phyloP scores from a whole-genome alignment of 53 echinoderm and acorn worm species.

The Hippasteria phrygiana region DNA sequence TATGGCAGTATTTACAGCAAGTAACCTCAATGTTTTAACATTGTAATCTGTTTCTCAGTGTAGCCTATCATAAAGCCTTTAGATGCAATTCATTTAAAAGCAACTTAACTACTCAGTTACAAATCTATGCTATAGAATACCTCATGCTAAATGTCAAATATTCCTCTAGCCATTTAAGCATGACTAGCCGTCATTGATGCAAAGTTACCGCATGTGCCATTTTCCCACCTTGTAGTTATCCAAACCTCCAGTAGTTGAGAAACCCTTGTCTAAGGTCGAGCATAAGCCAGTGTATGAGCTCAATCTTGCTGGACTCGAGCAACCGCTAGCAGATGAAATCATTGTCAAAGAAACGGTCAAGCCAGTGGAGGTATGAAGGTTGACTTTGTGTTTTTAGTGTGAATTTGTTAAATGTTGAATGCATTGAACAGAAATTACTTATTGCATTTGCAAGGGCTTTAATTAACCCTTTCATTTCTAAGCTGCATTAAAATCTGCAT shows the following conservation, averaged over 20 bases:
- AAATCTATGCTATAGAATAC: not conserved
- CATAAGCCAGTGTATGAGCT: conserved; percentile 41
- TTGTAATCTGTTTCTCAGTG: too few species aligned
- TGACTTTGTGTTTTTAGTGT: too few species aligned
- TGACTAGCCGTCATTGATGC: not conserved
- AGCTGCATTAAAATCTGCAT: too few species aligned
- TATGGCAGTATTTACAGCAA: too few species aligned
- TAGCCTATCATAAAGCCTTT: too few species aligned
- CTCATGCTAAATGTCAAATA: not conserved
- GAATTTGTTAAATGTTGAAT: too few species aligned
- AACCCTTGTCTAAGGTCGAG: conserved; percentile 39
- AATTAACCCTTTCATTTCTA: too few species aligned
- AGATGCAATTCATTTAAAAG: too few species aligned
- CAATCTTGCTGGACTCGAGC: conserved; percentile 9
- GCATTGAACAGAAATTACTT: too few species aligned
- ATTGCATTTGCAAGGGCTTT: too few species aligned
- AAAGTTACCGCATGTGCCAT: conserved; percentile 29
- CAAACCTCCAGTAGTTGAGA: conserved; percentile 53
- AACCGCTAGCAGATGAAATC: conserved; percentile 24
- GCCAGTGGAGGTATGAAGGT: conserved; percentile 42
- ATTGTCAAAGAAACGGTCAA: conserved; percentile 40
- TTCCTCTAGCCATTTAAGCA: not conserved
- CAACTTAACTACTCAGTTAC: too few species aligned
- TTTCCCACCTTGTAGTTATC: conserved; percentile 6
- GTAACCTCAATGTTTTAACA: too few species aligned